A percentile compares a stretch with the other conserved stretches of the same genome.
Evolutionary conservation across 2,113 vertebrate species (phyloP).

Genomic region (Arizona elegans): DNA sequence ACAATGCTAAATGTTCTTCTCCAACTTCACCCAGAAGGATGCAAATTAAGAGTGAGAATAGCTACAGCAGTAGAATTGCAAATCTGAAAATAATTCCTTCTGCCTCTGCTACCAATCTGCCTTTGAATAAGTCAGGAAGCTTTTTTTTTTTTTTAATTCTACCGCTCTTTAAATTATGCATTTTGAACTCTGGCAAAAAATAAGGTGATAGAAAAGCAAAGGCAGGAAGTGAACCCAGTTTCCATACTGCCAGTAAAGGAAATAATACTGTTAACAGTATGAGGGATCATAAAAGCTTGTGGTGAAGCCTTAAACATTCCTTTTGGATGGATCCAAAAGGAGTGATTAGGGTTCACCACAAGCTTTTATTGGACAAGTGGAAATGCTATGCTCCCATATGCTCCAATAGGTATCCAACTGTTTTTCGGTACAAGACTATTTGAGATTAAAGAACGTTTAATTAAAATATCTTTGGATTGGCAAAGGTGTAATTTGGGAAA

Average conservation of each 20-base stretch:
- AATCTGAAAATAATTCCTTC: constrained; percentile 9
- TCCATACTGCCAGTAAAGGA: not conserved
- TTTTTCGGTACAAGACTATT: not conserved
- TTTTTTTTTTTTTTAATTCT: constrained; percentile 20
- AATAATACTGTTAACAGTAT: not conserved
- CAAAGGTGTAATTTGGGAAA: not conserved
- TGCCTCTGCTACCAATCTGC: constrained; percentile 41
- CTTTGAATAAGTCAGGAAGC: constrained; percentile 36
- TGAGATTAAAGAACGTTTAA: not conserved
- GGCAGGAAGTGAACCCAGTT: not conserved
- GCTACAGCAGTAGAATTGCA: not conserved
- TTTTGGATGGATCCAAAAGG: not conserved
- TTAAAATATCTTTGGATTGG: not conserved
- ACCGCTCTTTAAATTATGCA: constrained; percentile 44
- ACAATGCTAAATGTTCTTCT: not conserved
- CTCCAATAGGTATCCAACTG: not conserved
- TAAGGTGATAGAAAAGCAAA: not conserved
- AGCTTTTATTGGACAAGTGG: not conserved
- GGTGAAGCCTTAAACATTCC: no score
- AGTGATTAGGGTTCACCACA: not conserved
- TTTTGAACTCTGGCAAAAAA: constrained; percentile 12
- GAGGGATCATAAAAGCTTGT: not conserved
- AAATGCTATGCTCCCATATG: not conserved
- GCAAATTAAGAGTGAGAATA: constrained; percentile 17
- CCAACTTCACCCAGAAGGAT: constrained; percentile 13